These are phyloP conservation scores for Clanis bilineata DNA, from an alignment of 2,888 invertebrate species.

Conservation along the genomic window DNA sequence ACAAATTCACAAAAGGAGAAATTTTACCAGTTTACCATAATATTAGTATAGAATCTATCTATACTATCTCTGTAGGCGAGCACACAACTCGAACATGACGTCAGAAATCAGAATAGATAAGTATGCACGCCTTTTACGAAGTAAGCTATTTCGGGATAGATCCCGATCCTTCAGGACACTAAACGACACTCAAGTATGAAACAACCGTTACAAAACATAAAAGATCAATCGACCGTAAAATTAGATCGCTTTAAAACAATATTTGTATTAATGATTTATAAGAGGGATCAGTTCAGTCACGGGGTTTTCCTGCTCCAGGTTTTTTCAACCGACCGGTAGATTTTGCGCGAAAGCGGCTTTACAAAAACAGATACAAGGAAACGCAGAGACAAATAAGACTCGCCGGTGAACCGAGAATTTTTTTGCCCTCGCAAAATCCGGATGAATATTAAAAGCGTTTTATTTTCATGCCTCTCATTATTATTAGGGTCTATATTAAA, in stretches of 20 bases:
- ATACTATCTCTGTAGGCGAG: too few relatives aligned
- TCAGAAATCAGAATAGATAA: too few relatives aligned
- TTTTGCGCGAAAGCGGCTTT: slow-evolving; percentile 49
- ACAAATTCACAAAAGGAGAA: too few relatives aligned
- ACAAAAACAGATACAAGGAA: slow-evolving; percentile 56
- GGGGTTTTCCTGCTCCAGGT: slow-evolving; percentile 35
- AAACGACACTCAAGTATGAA: too few relatives aligned
- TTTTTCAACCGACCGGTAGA: slow-evolving; percentile 41
- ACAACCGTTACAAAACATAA: not conserved
- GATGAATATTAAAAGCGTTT: slow-evolving; percentile 61
- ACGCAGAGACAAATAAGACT: slow-evolving; percentile 54
- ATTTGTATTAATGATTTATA: slow-evolving; percentile 54
- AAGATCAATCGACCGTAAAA: slow-evolving; percentile 17
- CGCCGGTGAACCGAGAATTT: slow-evolving; percentile 45
- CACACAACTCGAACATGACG: too few relatives aligned
- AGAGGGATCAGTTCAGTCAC: slow-evolving; percentile 43
- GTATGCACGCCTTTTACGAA: too few relatives aligned
- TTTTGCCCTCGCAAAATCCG: slow-evolving; percentile 40
- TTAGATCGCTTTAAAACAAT: slow-evolving; percentile 38
- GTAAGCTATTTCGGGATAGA: too few relatives aligned
- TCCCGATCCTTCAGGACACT: too few relatives aligned
- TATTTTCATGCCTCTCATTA: slow-evolving; percentile 49
- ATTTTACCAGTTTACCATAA: too few relatives aligned
- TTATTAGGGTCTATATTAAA: slow-evolving; percentile 49
- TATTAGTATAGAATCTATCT: too few relatives aligned